Evolutionary conservation across 2,113 vertebrate species (phyloP), one percentile per base, ranked within the genome.

Genomic region (Gobiocypris rarus): DNA sequence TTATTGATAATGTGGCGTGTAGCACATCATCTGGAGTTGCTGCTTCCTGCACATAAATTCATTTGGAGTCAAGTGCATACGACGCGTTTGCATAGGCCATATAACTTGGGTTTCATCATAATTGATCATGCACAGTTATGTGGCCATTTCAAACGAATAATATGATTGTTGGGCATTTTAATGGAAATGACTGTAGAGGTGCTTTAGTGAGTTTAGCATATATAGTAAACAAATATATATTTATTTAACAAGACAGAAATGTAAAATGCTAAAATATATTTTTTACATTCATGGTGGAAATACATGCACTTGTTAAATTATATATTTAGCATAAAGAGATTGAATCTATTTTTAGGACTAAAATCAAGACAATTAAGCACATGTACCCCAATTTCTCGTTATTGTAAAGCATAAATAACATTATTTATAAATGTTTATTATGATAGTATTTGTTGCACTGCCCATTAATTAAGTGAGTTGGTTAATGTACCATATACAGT

Each of bases 1-100:
- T 65, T 81, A 81, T 81, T 81, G 78, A 81, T 81, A 81, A 81
- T 67, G 78, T 52, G 78, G 59, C 78, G 5, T 41, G 31, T 43
- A 26, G 54, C 38, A 67, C 78, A 45, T 79, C 76, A 59, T 76
- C 75, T 77, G 75, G 52, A 41, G 3, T 22, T 58, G n/a, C 19
- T 22, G 24, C 73, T 75, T 75, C 73, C 56, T 63, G n/a, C 1
- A 19, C 58, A 48, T 65, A 31, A 67, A 81, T 67, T 50, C 17
- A 81, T 48, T 22, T 34, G 19, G 41, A 81, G 10, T 70, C 34
- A 11, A 41, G 34, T 70, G 34, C 61, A 17, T 34, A 65, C 14
- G 2, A 2, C 48, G 76, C 43, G 17, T n/a, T n/a, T n/a, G n/a
- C n/a, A n/a, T n/a, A n/a, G n/a, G n/a, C n/a, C n/a, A n/a, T n/a